Evolutionary conservation across 64 coral and sea anemone species (phyloP).

Genomic region (Montipora efflorescens): DNA sequence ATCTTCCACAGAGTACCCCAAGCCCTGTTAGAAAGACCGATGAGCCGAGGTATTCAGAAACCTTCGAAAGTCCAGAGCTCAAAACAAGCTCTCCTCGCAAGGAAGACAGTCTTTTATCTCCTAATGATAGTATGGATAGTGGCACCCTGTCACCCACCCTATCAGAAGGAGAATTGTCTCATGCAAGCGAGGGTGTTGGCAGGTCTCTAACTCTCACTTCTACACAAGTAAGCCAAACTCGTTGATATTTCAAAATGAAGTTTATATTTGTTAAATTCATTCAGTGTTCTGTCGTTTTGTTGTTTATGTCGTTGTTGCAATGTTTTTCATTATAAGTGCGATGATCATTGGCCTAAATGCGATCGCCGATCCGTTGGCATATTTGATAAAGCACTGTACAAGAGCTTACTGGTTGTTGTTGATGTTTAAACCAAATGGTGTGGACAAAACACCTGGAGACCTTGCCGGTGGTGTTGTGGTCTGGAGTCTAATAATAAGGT

Average conservation of each 20-base stretch:
- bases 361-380: no score
- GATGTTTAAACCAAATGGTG: no score
- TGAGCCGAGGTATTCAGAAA: constrained; percentile 50
- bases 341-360: background rate
- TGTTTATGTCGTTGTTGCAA: background rate
- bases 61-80: constrained; percentile 60
- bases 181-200: constrained; percentile 3
- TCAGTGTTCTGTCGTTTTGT: background rate
- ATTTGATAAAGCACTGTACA: no score
- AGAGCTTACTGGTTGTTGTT: no score
- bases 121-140: constrained; percentile 15
- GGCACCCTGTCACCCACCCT: constrained; percentile 43
- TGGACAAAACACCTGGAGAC: no score
- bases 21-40: constrained; percentile 57
- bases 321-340: background rate
- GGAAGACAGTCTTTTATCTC: constrained; percentile 15
- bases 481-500: no score
- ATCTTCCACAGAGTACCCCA: constrained; percentile 37
- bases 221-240: background rate
- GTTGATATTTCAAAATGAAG: no score
- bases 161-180: constrained; percentile 51
- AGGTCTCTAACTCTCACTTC: constrained; percentile 19
- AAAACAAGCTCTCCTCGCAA: constrained; percentile 40
- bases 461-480: no score
- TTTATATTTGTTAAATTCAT: no score